Conservation (phyloP, 2,797 vertebrate genomes). For the Diplodus sargus region DNA sequence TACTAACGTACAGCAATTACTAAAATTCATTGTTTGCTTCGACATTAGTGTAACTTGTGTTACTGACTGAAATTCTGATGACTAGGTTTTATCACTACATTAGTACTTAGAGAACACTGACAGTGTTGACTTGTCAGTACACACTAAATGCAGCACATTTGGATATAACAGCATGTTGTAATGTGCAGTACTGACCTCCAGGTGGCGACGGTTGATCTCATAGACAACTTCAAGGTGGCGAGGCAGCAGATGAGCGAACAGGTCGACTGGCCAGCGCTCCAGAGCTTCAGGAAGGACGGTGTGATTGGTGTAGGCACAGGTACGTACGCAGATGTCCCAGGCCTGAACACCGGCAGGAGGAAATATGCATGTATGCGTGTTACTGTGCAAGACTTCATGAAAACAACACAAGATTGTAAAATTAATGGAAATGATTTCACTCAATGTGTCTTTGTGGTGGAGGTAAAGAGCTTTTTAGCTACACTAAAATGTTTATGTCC, state of each 20-base stretch:
- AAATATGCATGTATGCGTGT: neutral
- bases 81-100: neutral
- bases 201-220: constrained; percentile 94
- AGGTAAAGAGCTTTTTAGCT: neutral
- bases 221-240: constrained; percentile 96
- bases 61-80: too few relatives aligned
- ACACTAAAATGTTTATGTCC: neutral
- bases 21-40: too few relatives aligned
- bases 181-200: constrained; percentile 86
- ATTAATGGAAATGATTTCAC: neutral
- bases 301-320: constrained; percentile 98
- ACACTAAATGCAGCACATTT: neutral
- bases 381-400: neutral
- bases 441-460: neutral
- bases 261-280: constrained; percentile 95
- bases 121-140: neutral
- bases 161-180: constrained; percentile 40
- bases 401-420: neutral
- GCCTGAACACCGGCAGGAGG: constrained; percentile 81
- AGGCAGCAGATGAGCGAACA: constrained; percentile 93
- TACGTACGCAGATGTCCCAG: constrained; percentile 93
- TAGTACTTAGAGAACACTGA: constrained; percentile 2
- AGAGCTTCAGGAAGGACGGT: constrained; percentile 96
- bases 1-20: too few relatives aligned
- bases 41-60: too few relatives aligned